phyloP scores from a whole-genome alignment of 2,113 vertebrate genomes.

The Sphyrna mokarran region DNA sequence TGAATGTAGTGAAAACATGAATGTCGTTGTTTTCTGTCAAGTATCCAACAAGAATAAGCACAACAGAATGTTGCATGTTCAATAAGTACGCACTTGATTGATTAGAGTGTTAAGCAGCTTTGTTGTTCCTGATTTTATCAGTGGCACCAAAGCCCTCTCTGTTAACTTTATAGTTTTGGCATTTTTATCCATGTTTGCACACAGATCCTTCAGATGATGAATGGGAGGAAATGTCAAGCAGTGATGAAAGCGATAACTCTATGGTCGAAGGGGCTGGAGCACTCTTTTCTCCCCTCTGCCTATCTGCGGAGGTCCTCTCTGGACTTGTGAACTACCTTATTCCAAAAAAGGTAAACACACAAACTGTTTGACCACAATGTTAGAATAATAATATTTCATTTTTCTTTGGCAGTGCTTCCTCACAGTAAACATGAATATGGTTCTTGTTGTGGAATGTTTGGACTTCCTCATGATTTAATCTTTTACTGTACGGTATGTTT shows the following conservation, averaged over 20 bases:
- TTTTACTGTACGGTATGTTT: neutral
- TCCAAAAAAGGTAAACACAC: slow-evolving; percentile 74
- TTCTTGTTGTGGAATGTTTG: neutral
- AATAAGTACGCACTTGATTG: neutral
- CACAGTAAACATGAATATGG: neutral
- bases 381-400: neutral
- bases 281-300: slow-evolving; percentile 69
- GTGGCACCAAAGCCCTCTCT: neutral
- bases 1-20: neutral
- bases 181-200: slow-evolving; percentile 27
- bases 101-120: neutral
- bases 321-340: slow-evolving; percentile 74
- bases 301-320: slow-evolving; percentile 79
- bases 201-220: slow-evolving; percentile 84
- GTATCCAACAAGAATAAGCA: neutral
- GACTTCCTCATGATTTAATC: neutral
- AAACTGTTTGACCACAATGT: neutral
- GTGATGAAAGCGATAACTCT: slow-evolving; percentile 78
- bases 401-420: neutral
- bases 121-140: neutral
- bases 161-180: neutral
- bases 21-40: neutral
- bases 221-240: slow-evolving; percentile 92
- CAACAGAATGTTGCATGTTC: neutral
- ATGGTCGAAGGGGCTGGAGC: slow-evolving; percentile 58